A percentile compares a stretch with the other conserved stretches of the same genome.
Conservation (phyloP, 2,888 invertebrate species). For the Anagyrus pseudococci region DNA sequence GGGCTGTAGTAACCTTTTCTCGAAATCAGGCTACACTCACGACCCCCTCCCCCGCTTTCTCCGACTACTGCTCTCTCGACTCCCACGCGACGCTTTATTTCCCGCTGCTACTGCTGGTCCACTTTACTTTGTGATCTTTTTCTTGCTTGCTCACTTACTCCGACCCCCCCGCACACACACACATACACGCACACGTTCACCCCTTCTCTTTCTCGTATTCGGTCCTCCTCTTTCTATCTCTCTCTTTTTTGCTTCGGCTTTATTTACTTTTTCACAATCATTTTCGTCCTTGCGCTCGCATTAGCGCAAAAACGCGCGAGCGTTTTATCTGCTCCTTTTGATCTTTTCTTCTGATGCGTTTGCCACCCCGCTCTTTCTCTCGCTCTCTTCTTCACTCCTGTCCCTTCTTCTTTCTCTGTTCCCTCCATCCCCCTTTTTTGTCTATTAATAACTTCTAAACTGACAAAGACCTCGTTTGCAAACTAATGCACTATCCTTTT, state of each 20-base stretch:
- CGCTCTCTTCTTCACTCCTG: constrained; percentile 8
- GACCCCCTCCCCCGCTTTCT: constrained; percentile 3
- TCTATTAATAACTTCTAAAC: constrained; percentile 8
- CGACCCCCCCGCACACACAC: too few species aligned
- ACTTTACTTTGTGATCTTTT: constrained; percentile 33
- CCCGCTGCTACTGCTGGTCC: constrained; percentile 18
- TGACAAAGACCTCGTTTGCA: too few species aligned
- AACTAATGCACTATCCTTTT: too few species aligned
- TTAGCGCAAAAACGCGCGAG: too few species aligned
- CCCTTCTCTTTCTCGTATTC: too few species aligned
- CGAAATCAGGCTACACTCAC: constrained; percentile 15
- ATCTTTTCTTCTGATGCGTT: too few species aligned
- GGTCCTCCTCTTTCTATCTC: too few species aligned
- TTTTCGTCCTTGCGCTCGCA: constrained; percentile 15
- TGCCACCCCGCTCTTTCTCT: too few species aligned
- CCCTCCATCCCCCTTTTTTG: background rate
- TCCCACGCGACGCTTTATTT: constrained; percentile 21
- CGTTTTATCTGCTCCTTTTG: too few species aligned
- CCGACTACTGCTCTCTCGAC: constrained; percentile 9
- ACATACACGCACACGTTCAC: too few species aligned
- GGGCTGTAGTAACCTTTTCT: too few species aligned
- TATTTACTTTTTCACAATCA: background rate
- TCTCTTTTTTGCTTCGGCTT: too few species aligned
- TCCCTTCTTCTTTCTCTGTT: constrained; percentile 6
- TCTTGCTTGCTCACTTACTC: constrained; percentile 38